These are phyloP conservation scores for Macaca mulatta DNA, from an alignment of 2,113 vertebrate genomes.

Conservation along the genomic window DNA sequence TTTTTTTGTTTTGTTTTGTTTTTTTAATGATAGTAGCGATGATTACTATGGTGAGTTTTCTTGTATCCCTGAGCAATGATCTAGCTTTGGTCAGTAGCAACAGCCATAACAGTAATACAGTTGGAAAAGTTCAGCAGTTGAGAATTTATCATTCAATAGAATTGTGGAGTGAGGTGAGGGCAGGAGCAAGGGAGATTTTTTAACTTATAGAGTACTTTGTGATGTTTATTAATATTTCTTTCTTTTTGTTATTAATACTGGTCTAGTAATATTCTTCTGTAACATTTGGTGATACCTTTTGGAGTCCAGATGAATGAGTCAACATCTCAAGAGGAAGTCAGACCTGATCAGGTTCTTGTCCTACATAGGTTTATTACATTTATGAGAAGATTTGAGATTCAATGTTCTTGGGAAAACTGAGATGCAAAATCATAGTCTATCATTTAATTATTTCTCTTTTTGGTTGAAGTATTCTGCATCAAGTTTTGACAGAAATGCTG, in stretches of 20 bases:
- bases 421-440: neutral
- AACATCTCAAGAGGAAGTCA: conserved; percentile 21
- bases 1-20: too few species aligned
- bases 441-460: conserved; percentile 30
- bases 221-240: conserved; percentile 33
- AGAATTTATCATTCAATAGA: conserved; percentile 65
- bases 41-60: neutral
- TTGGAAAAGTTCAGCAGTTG: conserved; percentile 62
- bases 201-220: neutral
- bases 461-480: conserved; percentile 27
- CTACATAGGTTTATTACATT: conserved; percentile 52
- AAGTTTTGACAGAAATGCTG: conserved; percentile 44
- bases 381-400: conserved; percentile 42
- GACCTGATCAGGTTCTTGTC: conserved; percentile 58
- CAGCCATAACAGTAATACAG: conserved; percentile 59
- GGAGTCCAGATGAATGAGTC: conserved; percentile 62
- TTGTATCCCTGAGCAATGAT: neutral
- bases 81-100: conserved; percentile 36
- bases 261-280: neutral
- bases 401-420: conserved; percentile 21
- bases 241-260: conserved; percentile 26
- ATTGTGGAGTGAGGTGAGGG: neutral
- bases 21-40: neutral
- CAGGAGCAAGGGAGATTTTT: neutral
- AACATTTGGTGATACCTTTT: neutral